Conservation (phyloP, 2,888 invertebrate species). For the Epistrophe eligans region DNA sequence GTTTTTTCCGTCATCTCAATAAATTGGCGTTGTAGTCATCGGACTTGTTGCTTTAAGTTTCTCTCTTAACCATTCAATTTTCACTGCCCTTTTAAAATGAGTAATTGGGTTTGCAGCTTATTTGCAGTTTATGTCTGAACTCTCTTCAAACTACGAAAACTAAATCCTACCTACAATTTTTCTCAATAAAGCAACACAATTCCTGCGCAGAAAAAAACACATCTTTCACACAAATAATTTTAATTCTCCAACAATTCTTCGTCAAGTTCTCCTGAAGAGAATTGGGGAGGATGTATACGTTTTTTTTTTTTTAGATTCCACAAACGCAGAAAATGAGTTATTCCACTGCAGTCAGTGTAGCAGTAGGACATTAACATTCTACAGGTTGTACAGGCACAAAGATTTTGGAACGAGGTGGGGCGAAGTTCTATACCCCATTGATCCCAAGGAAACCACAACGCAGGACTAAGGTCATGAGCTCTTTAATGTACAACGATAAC, state of each 20-base stretch:
- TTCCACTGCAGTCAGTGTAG: slow-evolving; percentile 72
- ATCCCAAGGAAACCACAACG: slow-evolving; percentile 58
- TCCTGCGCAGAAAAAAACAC: neutral
- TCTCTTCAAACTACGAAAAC: neutral
- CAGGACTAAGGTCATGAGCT: slow-evolving; percentile 72
- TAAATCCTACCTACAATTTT: neutral
- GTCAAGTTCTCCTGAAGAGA: slow-evolving; percentile 43
- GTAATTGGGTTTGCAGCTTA: neutral
- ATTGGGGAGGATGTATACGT: neutral
- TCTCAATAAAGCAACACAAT: neutral
- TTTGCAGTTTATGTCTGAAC: neutral
- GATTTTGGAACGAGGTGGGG: slow-evolving; percentile 10
- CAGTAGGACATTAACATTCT: slow-evolving; percentile 74
- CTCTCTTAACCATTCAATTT: neutral
- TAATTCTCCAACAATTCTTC: slow-evolving; percentile 3
- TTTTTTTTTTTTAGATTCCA: slow-evolving; percentile 23
- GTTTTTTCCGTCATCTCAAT: neutral
- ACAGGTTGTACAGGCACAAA: slow-evolving; percentile 67
- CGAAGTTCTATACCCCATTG: slow-evolving; percentile 44
- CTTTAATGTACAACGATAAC: slow-evolving; percentile 58
- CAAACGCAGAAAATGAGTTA: slow-evolving; percentile 61
- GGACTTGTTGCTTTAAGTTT: neutral
- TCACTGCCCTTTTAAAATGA: neutral
- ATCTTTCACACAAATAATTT: neutral
- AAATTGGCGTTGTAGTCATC: neutral